Evolutionary conservation across 2,113 vertebrate genomes (phyloP).

Genomic region (Seriola rivoliana): DNA sequence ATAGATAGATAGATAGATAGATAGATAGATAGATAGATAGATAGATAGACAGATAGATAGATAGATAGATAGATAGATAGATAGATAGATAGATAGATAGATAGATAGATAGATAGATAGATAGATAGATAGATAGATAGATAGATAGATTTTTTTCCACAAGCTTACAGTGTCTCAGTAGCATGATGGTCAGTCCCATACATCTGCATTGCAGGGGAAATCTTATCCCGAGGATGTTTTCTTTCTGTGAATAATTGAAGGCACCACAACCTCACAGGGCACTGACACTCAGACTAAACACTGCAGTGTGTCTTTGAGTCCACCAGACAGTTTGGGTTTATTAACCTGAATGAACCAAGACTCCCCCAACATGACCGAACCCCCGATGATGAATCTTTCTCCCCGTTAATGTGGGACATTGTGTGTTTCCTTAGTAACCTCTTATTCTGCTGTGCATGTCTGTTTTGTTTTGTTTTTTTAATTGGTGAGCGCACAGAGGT

Average conservation of each 20-base stretch:
- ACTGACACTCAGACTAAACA: conserved; percentile 59
- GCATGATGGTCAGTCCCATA: conserved; percentile 58
- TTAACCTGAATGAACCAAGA: conserved; percentile 25
- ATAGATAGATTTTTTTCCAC: background rate
- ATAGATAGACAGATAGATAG: too few relatives aligned
- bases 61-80: too few relatives aligned
- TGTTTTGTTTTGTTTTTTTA: conserved; percentile 9
- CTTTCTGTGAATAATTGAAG: conserved; percentile 74
- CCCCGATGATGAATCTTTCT: conserved; percentile 20
- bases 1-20: too few relatives aligned
- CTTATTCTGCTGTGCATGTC: conserved; percentile 22
- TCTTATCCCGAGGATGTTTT: conserved; percentile 66
- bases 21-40: too few relatives aligned
- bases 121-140: too few relatives aligned
- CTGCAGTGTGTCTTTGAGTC: conserved; percentile 50
- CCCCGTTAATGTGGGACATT: conserved; percentile 27
- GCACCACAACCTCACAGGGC: conserved; percentile 59
- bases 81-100: too few relatives aligned
- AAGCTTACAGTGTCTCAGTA: conserved; percentile 25
- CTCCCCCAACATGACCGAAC: conserved; percentile 25
- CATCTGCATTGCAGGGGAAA: conserved; percentile 77
- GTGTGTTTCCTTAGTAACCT: conserved; percentile 33
- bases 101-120: too few relatives aligned
- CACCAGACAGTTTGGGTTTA: conserved; percentile 9
- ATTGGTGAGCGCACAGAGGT: conserved; percentile 30